phyloP scores from a whole-genome alignment of 2,113 vertebrate genomes.

The Psephotus haematonotus region DNA sequence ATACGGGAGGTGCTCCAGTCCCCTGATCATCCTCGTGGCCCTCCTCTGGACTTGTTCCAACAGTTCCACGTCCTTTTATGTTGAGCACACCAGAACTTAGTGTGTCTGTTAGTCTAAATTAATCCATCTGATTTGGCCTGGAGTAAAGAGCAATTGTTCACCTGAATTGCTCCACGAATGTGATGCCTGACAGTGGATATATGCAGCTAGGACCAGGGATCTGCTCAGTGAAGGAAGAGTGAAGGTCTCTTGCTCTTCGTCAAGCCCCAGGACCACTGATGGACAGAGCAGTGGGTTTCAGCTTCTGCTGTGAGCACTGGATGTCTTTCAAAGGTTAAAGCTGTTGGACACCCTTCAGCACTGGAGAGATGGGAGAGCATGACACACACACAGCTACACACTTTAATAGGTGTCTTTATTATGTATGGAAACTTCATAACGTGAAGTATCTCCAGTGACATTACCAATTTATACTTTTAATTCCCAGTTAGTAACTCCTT shows the following conservation, averaged over 20 bases:
- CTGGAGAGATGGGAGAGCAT: not conserved
- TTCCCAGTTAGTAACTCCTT: not conserved
- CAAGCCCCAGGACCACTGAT: fast-evolving
- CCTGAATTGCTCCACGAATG: not conserved
- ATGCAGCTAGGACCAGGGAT: not conserved
- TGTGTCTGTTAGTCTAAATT: not conserved
- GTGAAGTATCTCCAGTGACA: not conserved
- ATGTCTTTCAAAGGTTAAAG: not conserved
- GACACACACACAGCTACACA: not conserved
- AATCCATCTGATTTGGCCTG: not conserved
- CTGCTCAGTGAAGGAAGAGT: not conserved
- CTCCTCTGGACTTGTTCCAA: too few relatives aligned
- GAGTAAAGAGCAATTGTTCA: not conserved
- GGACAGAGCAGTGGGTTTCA: not conserved
- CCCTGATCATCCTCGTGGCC: too few relatives aligned
- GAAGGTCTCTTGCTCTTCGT: not conserved
- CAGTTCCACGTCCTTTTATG: too few relatives aligned
- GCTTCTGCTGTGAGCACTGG: not conserved
- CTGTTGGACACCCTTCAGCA: not conserved
- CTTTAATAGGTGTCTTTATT: not conserved
- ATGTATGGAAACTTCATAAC: not conserved
- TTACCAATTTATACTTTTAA: not conserved
- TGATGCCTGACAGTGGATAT: not conserved
- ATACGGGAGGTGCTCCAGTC: too few relatives aligned
- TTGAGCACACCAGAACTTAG: not conserved